Conservation (phyloP, 2,888 invertebrate genomes). For the Monochamus alternatus region DNA sequence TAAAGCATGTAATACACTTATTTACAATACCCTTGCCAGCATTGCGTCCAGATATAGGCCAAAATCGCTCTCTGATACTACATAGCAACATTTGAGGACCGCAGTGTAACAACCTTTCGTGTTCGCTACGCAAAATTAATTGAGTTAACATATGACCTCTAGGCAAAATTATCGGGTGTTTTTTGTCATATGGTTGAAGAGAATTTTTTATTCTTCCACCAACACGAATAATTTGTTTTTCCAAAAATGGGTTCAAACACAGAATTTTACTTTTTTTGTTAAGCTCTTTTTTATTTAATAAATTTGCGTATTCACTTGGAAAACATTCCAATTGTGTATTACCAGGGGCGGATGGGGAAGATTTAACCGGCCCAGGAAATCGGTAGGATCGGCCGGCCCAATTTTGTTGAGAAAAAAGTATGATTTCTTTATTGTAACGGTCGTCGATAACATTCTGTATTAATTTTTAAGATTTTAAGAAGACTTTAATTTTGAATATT, state of each 20-base stretch:
- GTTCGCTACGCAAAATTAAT: background rate
- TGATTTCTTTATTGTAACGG: no score
- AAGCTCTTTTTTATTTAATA: background rate
- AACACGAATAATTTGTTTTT: conserved; percentile 8
- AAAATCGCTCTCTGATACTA: background rate
- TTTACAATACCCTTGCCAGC: background rate
- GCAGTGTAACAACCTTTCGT: background rate
- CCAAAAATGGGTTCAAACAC: conserved; percentile 18
- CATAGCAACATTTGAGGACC: background rate
- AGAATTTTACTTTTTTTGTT: conserved; percentile 6
- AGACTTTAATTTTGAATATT: no score
- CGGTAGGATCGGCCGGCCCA: no score
- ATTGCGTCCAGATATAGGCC: background rate
- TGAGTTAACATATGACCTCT: background rate
- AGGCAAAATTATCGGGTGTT: background rate
- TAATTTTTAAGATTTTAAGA: no score
- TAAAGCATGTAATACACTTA: background rate
- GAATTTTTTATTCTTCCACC: conserved; percentile 17
- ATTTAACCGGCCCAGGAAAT: no score
- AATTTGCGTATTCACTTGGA: background rate
- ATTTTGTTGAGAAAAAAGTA: no score
- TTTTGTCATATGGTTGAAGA: background rate
- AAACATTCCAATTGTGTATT: conserved; percentile 16
- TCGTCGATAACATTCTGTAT: no score
- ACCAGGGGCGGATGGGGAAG: no score